A percentile compares a stretch with the other conserved stretches of the same genome.
Evolutionary conservation across 1,140 invertebrate species (phyloP).

Genomic region (Lepidotrigona ventralis): DNA sequence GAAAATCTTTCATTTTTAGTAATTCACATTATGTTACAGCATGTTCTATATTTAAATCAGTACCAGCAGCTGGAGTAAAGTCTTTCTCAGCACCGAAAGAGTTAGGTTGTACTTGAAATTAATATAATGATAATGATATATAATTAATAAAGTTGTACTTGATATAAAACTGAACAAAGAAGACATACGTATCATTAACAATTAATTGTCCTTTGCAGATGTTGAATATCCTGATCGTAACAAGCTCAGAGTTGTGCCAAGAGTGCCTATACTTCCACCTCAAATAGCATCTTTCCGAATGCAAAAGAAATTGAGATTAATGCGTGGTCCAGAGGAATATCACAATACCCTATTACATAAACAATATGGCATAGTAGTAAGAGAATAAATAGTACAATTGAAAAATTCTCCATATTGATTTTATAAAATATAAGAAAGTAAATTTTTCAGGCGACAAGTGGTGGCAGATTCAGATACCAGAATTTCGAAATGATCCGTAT

Average conservation of each 20-base stretch:
- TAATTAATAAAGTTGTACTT: too few species aligned
- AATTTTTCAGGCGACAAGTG: slow-evolving; percentile 85
- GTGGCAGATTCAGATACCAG: slow-evolving; percentile 88
- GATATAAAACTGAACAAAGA: neutral
- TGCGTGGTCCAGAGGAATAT: slow-evolving; percentile 93
- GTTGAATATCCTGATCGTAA: slow-evolving; percentile 87
- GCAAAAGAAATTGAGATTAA: slow-evolving; percentile 88
- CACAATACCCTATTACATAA: slow-evolving; percentile 92
- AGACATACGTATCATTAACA: neutral
- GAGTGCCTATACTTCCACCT: slow-evolving; percentile 85
- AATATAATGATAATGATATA: too few species aligned
- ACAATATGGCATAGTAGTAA: slow-evolving; percentile 95
- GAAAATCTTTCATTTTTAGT: neutral
- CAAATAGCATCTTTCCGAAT: slow-evolving; percentile 88
- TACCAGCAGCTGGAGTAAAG: slow-evolving; percentile 82
- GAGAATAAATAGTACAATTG: slow-evolving; percentile 32
- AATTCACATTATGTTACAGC: slow-evolving; percentile 7
- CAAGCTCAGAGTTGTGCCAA: slow-evolving; percentile 85
- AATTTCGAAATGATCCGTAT: slow-evolving; percentile 95
- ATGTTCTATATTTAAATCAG: neutral
- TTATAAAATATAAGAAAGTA: neutral
- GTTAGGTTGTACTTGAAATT: slow-evolving; percentile 80
- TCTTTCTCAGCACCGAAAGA: slow-evolving; percentile 82
- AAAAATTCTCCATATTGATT: neutral
- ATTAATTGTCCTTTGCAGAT: slow-evolving; percentile 77